Percentiles rank a stretch among this genome's conserved stretches.
These are phyloP conservation scores for Helobdella robusta DNA, from an alignment of 2,888 invertebrate species.

Conservation along the genomic window DNA sequence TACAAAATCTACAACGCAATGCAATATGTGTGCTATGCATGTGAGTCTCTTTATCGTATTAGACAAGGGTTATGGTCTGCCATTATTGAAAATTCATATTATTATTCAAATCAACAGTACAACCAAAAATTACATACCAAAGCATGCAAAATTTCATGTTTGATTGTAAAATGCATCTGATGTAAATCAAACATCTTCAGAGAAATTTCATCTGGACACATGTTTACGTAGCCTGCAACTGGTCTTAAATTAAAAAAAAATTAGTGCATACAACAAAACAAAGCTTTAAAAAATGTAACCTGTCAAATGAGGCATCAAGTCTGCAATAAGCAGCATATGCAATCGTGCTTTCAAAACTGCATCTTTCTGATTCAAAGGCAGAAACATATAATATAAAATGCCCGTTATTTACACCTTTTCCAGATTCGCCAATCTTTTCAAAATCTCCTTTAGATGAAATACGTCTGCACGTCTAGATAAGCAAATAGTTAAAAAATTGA, in stretches of 20 bases:
- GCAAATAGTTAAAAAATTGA: background rate
- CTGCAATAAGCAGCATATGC: constrained; percentile 98
- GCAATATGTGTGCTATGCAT: no score
- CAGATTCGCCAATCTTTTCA: constrained; percentile 54
- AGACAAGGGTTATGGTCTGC: no score
- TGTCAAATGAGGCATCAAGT: constrained; percentile 80
- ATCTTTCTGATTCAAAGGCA: constrained; percentile 83
- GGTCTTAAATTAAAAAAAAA: constrained; percentile 59
- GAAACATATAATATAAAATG: constrained; percentile 96
- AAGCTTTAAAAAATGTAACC: constrained; percentile 51
- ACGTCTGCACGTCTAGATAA: constrained; percentile 66
- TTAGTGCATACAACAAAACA: background rate
- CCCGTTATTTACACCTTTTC: constrained; percentile 58
- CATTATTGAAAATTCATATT: no score
- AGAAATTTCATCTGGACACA: constrained; percentile 87
- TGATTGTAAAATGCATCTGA: constrained; percentile 77
- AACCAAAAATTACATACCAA: constrained; percentile 52
- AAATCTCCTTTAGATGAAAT: constrained; percentile 33
- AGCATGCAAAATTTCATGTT: constrained; percentile 95
- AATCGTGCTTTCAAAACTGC: constrained; percentile 78
- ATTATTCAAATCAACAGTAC: no score
- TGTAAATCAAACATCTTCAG: constrained; percentile 70
- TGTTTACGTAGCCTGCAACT: constrained; percentile 94
- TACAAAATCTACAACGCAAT: no score
- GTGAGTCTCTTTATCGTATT: no score